phyloP scores from a whole-genome alignment of 2,888 invertebrate species.

The Drosophila aldrichi region DNA sequence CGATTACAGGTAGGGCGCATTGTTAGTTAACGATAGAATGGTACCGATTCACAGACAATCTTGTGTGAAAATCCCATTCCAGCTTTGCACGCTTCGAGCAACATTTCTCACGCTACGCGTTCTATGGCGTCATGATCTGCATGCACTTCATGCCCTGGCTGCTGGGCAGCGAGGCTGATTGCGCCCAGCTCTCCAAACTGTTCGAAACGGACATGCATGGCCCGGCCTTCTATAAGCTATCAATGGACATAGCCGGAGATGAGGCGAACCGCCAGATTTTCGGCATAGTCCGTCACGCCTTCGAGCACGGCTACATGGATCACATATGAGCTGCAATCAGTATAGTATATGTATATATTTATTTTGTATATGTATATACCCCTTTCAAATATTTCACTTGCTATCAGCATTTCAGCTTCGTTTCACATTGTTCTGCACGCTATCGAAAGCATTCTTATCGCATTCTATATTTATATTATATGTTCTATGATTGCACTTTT shows the following conservation, averaged over 20 bases:
- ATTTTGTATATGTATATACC: not conserved
- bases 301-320: slow-evolving; percentile 82
- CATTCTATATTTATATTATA: not conserved
- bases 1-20: slow-evolving; percentile 54
- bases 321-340: slow-evolving; percentile 19
- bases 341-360: not conserved
- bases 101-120: slow-evolving; percentile 83
- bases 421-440: not conserved
- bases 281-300: slow-evolving; percentile 80
- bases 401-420: not conserved
- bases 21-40: not conserved
- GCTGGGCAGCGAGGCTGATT: slow-evolving; percentile 75
- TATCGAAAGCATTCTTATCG: slow-evolving; percentile 1
- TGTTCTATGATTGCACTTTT: not conserved
- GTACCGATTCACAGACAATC: not conserved
- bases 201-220: slow-evolving; percentile 81
- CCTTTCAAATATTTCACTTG: not conserved
- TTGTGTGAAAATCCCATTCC: not conserved
- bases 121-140: slow-evolving; percentile 83
- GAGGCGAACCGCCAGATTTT: slow-evolving; percentile 76
- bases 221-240: slow-evolving; percentile 74
- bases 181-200: slow-evolving; percentile 69
- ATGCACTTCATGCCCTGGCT: slow-evolving; percentile 84
- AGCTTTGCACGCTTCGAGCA: slow-evolving; percentile 78
- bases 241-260: slow-evolving; percentile 80